Evolutionary conservation across 2,888 invertebrate species (phyloP), one percentile per base, ranked within the genome.

Genomic region (Brachyptera putata): DNA sequence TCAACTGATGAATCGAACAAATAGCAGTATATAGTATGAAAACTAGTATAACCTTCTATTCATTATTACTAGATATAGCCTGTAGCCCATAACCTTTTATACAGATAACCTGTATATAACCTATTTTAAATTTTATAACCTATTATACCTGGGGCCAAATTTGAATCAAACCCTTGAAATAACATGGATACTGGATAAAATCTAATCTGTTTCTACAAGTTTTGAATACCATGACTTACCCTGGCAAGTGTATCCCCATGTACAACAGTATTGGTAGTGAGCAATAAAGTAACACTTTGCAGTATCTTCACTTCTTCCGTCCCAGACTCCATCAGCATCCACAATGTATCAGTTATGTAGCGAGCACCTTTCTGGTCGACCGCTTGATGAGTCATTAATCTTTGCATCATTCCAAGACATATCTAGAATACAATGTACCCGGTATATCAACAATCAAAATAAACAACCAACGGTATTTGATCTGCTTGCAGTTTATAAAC

Each of bases 291-390:
- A 13, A 96, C 91, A 0, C 96, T 97, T 77, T 98, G 97, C 55
- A 99, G 79, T 62, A 99, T 85, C 80, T 96, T 95, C 16, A 99
- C 86, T 79, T 98, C 98, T 75, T 98, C 91, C 25, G 92, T 87
- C 1, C 91, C 91, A n/a, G 86, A 83, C 75, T 97, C 96, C 82
- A 97, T 95, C 7, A 99, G 80, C 73, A 87, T 85, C 87, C 94
- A 96, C 60, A 99, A 77, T 26, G 95, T 92, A 72, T 94, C 91
- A 14, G 97, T 94, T 41, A 99, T 89, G 71, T 91, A 91, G 39
- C 92, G 82, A 0, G 96, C 95, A 55, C 95, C 95, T 77, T 95
- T 95, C 63, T 88, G 89, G 74, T 93, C 92, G 58, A 93, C 86
- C 16, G 89, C 87, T 73, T 91, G 91, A 72, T 92, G 89, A 4